These are phyloP conservation scores for Patella depressa DNA, from an alignment of 2,888 invertebrate genomes.

Conservation along the genomic window DNA sequence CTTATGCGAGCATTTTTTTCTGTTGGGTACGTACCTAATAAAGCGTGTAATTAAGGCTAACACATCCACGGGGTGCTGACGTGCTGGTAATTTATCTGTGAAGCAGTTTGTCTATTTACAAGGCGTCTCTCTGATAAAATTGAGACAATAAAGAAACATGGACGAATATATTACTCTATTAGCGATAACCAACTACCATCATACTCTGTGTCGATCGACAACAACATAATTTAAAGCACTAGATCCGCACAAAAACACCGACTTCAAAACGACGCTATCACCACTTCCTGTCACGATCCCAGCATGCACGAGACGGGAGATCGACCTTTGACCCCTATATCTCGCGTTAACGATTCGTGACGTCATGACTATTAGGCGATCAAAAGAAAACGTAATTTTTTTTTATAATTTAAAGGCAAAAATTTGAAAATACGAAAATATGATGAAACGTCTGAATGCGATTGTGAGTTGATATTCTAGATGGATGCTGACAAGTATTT, in stretches of 20 bases:
- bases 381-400: background rate
- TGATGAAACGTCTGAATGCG: slow-evolving; percentile 5
- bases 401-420: background rate
- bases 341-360: slow-evolving; percentile 1
- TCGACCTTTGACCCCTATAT: slow-evolving; percentile 5
- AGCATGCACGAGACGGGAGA: slow-evolving; percentile 3
- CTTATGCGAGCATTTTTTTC: too few species aligned
- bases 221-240: slow-evolving; percentile 3
- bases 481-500: background rate
- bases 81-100: too few species aligned
- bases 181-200: too few species aligned
- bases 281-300: slow-evolving; percentile 8
- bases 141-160: too few species aligned
- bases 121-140: too few species aligned
- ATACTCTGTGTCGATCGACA: too few species aligned
- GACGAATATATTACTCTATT: too few species aligned
- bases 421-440: background rate
- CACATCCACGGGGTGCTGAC: too few species aligned
- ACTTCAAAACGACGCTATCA: slow-evolving; percentile 1
- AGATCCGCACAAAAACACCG: background rate
- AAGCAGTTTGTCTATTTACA: too few species aligned
- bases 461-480: background rate
- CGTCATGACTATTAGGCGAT: background rate
- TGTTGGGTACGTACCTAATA: too few species aligned
- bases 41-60: too few species aligned